phyloP scores from a whole-genome alignment of 2,888 invertebrate species.

The Subacronicta megacephala region DNA sequence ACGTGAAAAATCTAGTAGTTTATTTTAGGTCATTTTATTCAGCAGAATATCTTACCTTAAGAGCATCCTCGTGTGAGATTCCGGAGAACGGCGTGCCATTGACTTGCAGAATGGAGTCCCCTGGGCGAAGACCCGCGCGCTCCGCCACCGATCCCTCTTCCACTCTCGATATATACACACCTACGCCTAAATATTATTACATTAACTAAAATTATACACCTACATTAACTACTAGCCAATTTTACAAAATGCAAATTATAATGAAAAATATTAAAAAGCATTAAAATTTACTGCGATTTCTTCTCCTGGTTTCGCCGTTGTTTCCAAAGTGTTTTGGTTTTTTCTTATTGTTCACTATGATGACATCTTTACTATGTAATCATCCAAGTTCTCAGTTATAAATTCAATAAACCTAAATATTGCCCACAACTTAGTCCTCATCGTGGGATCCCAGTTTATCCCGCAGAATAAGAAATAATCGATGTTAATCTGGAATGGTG shows the following conservation, averaged over 20 bases:
- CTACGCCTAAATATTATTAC: constrained; percentile 91
- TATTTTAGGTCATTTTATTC: constrained; percentile 10
- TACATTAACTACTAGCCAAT: constrained; percentile 51
- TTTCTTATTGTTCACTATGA: no score
- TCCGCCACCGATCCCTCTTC: constrained; percentile 97
- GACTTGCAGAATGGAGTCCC: constrained; percentile 98
- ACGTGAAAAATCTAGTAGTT: constrained; percentile 19
- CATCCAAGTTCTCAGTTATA: no score
- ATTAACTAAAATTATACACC: constrained; percentile 56
- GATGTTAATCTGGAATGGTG: no score
- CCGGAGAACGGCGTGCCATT: constrained; percentile 98
- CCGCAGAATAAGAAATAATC: no score
- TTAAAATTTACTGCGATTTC: constrained; percentile 23
- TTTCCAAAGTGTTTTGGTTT: constrained; percentile 27
- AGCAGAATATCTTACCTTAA: constrained; percentile 91
- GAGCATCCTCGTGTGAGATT: constrained; percentile 97
- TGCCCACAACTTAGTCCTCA: no score
- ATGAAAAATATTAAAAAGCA: constrained; percentile 33
- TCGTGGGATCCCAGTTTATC: no score
- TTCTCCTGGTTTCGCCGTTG: not conserved
- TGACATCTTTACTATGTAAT: no score
- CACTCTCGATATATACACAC: constrained; percentile 97
- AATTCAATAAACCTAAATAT: no score
- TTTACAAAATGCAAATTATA: constrained; percentile 41
- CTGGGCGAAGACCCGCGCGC: constrained; percentile 95